Evolutionary conservation across 2,113 vertebrate species (phyloP).

Genomic region (Hypocryptadius cinnamomeus): DNA sequence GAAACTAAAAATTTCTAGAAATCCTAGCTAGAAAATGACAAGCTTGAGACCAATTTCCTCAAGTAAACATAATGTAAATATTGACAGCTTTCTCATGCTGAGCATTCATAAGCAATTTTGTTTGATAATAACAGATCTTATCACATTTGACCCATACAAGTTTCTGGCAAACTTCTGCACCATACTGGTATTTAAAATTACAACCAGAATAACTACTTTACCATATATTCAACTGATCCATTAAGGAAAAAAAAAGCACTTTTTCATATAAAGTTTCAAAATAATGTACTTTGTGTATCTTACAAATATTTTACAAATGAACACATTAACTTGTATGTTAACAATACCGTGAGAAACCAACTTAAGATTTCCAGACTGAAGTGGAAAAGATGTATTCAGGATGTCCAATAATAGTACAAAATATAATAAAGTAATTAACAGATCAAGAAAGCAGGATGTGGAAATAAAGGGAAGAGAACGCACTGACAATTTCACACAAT

Average conservation of each 20-base stretch:
- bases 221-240: neutral
- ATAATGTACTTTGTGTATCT: neutral
- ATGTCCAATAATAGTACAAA: neutral
- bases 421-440: neutral
- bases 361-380: neutral
- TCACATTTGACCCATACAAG: neutral
- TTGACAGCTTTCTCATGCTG: neutral
- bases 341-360: neutral
- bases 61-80: neutral
- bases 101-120: neutral
- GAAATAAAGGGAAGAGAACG: neutral
- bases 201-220: neutral
- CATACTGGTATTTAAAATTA: constrained; percentile 13
- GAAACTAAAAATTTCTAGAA: neutral
- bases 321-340: neutral
- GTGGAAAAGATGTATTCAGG: neutral
- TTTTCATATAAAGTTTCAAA: neutral
- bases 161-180: constrained; percentile 14
- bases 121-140: neutral
- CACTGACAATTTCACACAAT: neutral
- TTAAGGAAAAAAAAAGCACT: neutral
- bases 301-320: neutral
- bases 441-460: neutral
- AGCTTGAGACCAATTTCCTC: neutral
- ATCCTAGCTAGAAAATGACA: neutral